Conservation (phyloP, 2,888 invertebrate species). For the Philonicus albiceps region DNA sequence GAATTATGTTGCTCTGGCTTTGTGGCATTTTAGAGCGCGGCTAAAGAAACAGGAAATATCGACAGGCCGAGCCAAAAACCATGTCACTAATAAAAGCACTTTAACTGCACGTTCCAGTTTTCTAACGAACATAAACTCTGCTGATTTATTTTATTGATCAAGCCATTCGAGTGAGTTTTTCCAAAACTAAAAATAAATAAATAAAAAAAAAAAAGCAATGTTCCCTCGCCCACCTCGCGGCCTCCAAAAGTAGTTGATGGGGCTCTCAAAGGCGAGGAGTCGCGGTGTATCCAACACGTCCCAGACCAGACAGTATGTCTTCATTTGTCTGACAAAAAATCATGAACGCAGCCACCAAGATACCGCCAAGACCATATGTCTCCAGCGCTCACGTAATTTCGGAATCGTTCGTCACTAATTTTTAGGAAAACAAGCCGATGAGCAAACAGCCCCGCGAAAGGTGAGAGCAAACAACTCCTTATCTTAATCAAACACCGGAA, state of each 20-base stretch:
- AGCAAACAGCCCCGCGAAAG: constrained; percentile 13
- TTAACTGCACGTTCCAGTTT: constrained; percentile 39
- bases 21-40: background rate
- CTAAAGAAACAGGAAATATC: constrained; percentile 21
- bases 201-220: background rate
- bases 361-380: background rate
- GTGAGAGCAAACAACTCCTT: constrained; percentile 28
- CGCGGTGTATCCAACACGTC: background rate
- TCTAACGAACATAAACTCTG: constrained; percentile 31
- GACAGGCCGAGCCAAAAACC: constrained; percentile 3
- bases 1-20: constrained; percentile 1
- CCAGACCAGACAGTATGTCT: constrained; percentile 39
- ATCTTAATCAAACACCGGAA: constrained; percentile 45
- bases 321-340: constrained; percentile 16
- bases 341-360: background rate
- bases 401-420: constrained; percentile 31
- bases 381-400: constrained; percentile 1
- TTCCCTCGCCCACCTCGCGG: constrained; percentile 12
- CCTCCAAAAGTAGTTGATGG: background rate
- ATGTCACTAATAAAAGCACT: constrained; percentile 9
- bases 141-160: constrained; percentile 37
- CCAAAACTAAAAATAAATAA: background rate
- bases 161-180: background rate
- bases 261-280: background rate
- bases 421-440: constrained; percentile 24